Percentiles rank a stretch among this genome's conserved stretches.
These are phyloP conservation scores for Petrolisthes cinctipes DNA, from an alignment of 2,888 invertebrate genomes.

Conservation along the genomic window DNA sequence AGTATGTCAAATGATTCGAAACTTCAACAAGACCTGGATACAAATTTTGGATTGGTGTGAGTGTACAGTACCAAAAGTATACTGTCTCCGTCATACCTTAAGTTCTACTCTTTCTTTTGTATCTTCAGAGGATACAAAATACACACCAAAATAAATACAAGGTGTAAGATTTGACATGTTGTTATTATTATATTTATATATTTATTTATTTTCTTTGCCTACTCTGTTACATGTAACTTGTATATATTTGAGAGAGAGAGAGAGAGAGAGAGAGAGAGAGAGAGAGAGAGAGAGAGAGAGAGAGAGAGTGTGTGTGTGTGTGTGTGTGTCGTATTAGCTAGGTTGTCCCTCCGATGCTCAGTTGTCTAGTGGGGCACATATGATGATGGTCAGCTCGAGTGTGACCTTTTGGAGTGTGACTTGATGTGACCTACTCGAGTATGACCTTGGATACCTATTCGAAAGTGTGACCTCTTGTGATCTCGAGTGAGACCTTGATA, in stretches of 20 bases:
- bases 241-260: neutral
- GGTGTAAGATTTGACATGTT: too few species aligned
- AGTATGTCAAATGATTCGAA: too few species aligned
- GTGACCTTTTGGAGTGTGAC: conserved; percentile 8
- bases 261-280: neutral
- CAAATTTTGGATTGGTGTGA: too few species aligned
- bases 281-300: neutral
- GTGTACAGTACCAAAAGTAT: too few species aligned
- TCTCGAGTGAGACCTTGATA: neutral
- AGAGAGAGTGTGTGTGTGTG: neutral
- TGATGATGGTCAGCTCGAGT: neutral
- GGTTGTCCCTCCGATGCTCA: conserved; percentile 1
- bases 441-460: neutral
- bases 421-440: neutral
- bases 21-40: too few species aligned
- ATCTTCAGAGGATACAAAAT: too few species aligned
- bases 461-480: neutral
- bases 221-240: too few species aligned
- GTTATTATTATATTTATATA: too few species aligned
- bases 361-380: neutral
- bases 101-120: too few species aligned
- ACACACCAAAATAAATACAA: too few species aligned
- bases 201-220: too few species aligned
- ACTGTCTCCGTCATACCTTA: too few species aligned
- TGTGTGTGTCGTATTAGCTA: neutral